A percentile compares a stretch with the other conserved stretches of the same genome.
Conservation (phyloP, 2,797 vertebrate genomes). For the Dromococcyx pavoninus region DNA sequence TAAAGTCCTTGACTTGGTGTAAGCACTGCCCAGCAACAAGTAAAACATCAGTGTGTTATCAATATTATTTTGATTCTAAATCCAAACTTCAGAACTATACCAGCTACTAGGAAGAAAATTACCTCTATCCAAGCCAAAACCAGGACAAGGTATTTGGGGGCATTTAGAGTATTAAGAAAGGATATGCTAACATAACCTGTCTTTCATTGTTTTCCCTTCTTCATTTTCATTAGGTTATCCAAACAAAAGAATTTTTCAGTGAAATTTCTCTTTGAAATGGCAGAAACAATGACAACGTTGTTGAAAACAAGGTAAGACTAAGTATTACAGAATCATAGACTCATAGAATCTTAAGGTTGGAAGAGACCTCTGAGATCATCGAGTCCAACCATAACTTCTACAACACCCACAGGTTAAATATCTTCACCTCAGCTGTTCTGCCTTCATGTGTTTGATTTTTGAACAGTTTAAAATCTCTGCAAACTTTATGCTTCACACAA, state of each 20-base stretch:
- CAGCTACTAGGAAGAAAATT: too few relatives aligned
- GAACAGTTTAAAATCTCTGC: neutral
- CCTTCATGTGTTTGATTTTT: neutral
- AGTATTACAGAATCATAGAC: too few relatives aligned
- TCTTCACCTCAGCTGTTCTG: neutral
- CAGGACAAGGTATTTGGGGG: neutral
- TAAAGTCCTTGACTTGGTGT: too few relatives aligned
- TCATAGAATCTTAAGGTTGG: too few relatives aligned
- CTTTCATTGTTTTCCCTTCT: neutral
- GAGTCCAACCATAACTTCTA: too few relatives aligned
- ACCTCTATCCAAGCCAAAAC: too few relatives aligned
- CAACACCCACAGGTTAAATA: constrained; percentile 22
- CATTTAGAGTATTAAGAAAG: neutral
- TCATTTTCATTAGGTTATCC: neutral
- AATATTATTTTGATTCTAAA: too few relatives aligned
- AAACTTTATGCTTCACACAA: neutral
- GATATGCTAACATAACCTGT: neutral
- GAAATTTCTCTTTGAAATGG: neutral
- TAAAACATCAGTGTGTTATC: too few relatives aligned
- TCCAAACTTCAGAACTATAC: too few relatives aligned
- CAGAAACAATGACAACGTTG: neutral
- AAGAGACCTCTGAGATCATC: too few relatives aligned
- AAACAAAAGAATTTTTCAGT: neutral
- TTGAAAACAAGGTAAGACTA: neutral
- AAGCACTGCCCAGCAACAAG: too few relatives aligned